A percentile compares a stretch with the other conserved stretches of the same genome.
Conservation (phyloP, 2,888 invertebrate genomes). For the Melieria crassipennis region DNA sequence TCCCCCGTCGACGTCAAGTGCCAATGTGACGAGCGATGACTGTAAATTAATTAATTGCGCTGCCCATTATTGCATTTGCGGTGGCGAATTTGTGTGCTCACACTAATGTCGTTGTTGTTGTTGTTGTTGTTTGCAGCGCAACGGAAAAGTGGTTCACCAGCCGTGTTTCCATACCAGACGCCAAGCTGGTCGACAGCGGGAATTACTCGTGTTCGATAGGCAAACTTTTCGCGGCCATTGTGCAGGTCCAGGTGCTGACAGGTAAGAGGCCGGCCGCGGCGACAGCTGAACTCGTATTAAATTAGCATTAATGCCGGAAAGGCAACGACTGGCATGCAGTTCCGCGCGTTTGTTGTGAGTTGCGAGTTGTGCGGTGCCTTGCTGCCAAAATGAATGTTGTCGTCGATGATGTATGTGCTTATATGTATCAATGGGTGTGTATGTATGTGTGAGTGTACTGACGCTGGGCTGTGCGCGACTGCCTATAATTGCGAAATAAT, state of each 20-base stretch:
- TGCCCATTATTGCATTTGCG: neutral
- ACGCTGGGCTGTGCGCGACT: too few relatives aligned
- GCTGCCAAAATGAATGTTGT: too few relatives aligned
- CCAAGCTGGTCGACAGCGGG: slow-evolving; percentile 74
- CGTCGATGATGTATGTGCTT: too few relatives aligned
- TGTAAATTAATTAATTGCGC: slow-evolving; percentile 13
- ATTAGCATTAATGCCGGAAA: too few relatives aligned
- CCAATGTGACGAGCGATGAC: neutral
- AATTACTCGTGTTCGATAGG: slow-evolving; percentile 74
- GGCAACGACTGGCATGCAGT: too few relatives aligned
- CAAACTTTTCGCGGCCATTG: slow-evolving; percentile 72
- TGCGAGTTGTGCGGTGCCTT: too few relatives aligned
- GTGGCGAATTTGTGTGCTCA: neutral
- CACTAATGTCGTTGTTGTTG: neutral
- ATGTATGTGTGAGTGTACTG: too few relatives aligned
- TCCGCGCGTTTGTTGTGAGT: too few relatives aligned
- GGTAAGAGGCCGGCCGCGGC: slow-evolving; percentile 66
- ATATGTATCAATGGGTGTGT: too few relatives aligned
- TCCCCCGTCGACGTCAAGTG: neutral
- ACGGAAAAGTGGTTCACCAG: slow-evolving; percentile 60
- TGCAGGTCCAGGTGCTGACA: slow-evolving; percentile 76
- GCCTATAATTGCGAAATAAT: too few relatives aligned
- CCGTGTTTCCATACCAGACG: slow-evolving; percentile 66
- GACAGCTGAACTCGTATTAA: too few relatives aligned
- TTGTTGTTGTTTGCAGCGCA: slow-evolving; percentile 57